Evolutionary conservation across 1,140 invertebrate genomes (phyloP).

Genomic region (Diabrotica virgifera): DNA sequence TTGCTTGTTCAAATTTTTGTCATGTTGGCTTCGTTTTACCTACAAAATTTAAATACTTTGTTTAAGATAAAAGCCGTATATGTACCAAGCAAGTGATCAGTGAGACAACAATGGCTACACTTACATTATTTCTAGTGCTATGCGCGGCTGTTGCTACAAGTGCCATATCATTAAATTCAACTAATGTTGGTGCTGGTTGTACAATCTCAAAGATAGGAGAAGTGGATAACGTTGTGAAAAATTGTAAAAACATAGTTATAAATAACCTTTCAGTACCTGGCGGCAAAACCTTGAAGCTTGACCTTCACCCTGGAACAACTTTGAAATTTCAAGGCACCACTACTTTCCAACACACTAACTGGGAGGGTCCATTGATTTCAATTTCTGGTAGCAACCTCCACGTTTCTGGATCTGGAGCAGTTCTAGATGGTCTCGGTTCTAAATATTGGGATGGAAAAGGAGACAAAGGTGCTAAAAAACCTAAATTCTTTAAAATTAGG

Average conservation of each 20-base stretch:
- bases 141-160: too few species aligned
- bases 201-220: not conserved
- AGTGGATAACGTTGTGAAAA: not conserved
- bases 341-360: conserved; percentile 10
- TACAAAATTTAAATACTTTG: too few species aligned
- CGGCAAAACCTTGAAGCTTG: conserved; percentile 11
- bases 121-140: too few species aligned
- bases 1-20: too few species aligned
- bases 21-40: too few species aligned
- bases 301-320: not conserved
- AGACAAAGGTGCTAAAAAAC: conserved; percentile 17
- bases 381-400: conserved; percentile 12
- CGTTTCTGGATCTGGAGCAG: conserved; percentile 3
- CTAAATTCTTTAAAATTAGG: conserved; percentile 24
- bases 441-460: conserved; percentile 26
- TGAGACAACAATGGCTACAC: too few species aligned
- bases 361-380: conserved; percentile 11
- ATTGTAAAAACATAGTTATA: conserved; percentile 6
- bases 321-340: conserved; percentile 13
- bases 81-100: too few species aligned
- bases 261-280: conserved; percentile 9
- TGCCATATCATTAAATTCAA: not conserved
- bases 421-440: conserved; percentile 6
- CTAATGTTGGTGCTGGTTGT: not conserved
- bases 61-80: too few species aligned